phyloP scores from a whole-genome alignment of 2,113 vertebrate genomes.

The Caretta caretta region DNA sequence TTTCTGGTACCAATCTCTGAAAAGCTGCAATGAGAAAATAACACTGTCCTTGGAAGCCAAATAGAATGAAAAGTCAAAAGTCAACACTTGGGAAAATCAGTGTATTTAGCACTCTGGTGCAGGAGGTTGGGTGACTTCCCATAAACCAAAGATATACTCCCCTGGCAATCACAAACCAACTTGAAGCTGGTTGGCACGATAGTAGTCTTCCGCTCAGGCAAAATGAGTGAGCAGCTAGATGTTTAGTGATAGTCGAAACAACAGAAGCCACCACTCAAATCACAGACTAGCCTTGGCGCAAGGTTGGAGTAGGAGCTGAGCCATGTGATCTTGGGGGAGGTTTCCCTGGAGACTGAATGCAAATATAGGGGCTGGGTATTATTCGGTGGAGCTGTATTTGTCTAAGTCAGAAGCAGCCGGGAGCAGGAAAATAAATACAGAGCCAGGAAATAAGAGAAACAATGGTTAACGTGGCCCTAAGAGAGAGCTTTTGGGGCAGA shows the following conservation, averaged over 20 bases:
- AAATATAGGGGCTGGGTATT: neutral
- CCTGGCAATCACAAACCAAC: neutral
- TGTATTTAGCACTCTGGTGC: neutral
- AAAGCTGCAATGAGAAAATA: neutral
- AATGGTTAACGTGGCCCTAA: neutral
- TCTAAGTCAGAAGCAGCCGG: neutral
- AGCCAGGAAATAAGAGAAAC: neutral
- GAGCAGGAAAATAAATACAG: neutral
- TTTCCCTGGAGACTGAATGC: neutral
- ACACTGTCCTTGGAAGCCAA: neutral
- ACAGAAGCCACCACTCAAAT: neutral
- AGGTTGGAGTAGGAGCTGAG: neutral
- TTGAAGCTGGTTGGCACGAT: neutral
- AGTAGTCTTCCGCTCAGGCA: neutral
- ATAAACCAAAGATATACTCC: too few species aligned
- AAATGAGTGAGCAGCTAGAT: neutral
- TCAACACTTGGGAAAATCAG: neutral
- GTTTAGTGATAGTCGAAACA: neutral
- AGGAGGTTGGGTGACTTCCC: neutral
- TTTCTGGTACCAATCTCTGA: neutral
- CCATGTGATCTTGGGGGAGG: neutral
- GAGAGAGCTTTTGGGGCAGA: neutral
- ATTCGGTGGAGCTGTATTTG: neutral
- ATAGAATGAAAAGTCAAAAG: neutral
- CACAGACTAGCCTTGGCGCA: neutral